Conservation (phyloP, 2,888 invertebrate species). For the Melitaea athalia region DNA sequence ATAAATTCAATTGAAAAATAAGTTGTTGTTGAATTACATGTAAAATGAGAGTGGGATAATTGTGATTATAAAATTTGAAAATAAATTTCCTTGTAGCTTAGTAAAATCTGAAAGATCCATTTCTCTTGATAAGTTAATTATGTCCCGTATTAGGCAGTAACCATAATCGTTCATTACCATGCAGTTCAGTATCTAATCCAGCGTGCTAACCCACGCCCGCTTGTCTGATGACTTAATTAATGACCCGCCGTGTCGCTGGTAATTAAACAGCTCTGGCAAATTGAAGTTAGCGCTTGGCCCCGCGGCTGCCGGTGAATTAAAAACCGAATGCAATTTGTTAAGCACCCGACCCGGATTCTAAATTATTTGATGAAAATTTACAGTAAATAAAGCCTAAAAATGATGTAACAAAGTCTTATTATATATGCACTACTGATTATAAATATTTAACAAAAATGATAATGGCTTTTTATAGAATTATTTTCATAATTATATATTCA, state of each 20-base stretch:
- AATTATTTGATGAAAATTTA: conserved; percentile 43
- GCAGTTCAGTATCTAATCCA: conserved; percentile 68
- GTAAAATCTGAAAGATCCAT: conserved; percentile 35
- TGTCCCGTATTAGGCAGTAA: conserved; percentile 42
- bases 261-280: conserved; percentile 78
- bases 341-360: conserved; percentile 50
- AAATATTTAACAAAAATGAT: neutral
- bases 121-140: conserved; percentile 42
- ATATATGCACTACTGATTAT: no score
- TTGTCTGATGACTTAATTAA: conserved; percentile 81
- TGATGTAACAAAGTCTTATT: neutral
- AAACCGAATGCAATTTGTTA: conserved; percentile 74
- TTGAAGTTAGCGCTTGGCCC: conserved; percentile 67
- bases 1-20: conserved; percentile 6
- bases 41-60: conserved; percentile 5
- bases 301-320: conserved; percentile 67
- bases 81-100: conserved; percentile 28
- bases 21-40: neutral
- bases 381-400: neutral
- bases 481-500: no score
- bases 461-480: neutral
- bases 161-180: conserved; percentile 66
- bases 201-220: conserved; percentile 63
- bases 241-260: conserved; percentile 76
- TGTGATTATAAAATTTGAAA: conserved; percentile 18